These are phyloP conservation scores for Sisor rabdophorus DNA, from an alignment of 2,113 vertebrate genomes.

Conservation along the genomic window DNA sequence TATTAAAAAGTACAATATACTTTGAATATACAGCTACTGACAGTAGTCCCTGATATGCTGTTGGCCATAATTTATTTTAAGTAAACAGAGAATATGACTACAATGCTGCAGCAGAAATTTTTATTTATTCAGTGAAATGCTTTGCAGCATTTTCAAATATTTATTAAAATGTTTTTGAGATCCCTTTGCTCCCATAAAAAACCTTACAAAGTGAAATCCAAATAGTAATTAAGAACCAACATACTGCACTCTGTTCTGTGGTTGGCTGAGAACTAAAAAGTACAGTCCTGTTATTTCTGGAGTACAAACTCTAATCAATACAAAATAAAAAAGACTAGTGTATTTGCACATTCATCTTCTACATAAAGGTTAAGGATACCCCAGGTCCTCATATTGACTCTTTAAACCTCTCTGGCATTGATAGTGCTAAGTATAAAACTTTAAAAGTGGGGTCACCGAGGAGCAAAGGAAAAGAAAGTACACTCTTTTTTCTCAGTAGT, in stretches of 20 bases:
- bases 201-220: neutral
- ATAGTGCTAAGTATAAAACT: constrained; percentile 23
- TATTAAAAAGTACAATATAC: no score
- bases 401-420: constrained; percentile 35
- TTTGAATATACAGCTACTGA: neutral
- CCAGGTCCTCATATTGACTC: constrained; percentile 23
- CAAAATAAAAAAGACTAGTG: constrained; percentile 11
- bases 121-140: neutral
- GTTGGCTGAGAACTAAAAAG: constrained; percentile 10
- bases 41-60: neutral
- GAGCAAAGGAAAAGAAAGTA: constrained; percentile 22
- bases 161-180: no score
- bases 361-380: constrained; percentile 26
- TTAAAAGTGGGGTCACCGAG: constrained; percentile 12
- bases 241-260: neutral
- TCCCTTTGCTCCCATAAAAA: neutral
- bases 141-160: neutral
- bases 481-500: neutral
- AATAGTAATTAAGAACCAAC: neutral
- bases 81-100: neutral
- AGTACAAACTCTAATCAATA: constrained; percentile 25
- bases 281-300: neutral
- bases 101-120: neutral
- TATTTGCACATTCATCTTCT: constrained; percentile 36
- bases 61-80: neutral